Evolutionary conservation across 2,888 invertebrate genomes (phyloP).

Genomic region (Ochropacha duplaris): DNA sequence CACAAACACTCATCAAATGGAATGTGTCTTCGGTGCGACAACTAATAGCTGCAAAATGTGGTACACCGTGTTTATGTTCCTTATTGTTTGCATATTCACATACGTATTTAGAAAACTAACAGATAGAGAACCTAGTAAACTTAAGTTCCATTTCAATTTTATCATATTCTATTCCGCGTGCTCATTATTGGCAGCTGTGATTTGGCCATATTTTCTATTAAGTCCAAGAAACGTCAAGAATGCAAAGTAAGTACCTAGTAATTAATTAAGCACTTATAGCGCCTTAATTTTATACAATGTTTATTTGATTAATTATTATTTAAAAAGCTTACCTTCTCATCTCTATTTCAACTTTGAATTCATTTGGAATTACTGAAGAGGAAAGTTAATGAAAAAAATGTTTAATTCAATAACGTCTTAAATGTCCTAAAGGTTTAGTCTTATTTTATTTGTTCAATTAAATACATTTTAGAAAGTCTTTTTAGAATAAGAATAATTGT

Average conservation of each 20-base stretch:
- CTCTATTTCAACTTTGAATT: neutral
- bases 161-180: slow-evolving; percentile 46
- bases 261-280: neutral
- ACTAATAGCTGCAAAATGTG: slow-evolving; percentile 46
- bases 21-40: slow-evolving; percentile 34
- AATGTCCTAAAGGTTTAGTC: neutral
- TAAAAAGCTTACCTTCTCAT: neutral
- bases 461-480: too few species aligned
- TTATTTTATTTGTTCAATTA: too few species aligned
- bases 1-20: slow-evolving; percentile 27
- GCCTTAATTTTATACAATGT: neutral
- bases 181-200: slow-evolving; percentile 35
- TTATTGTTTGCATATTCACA: slow-evolving; percentile 38
- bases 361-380: neutral
- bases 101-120: slow-evolving; percentile 52
- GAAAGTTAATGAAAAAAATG: neutral
- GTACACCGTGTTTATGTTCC: slow-evolving; percentile 44
- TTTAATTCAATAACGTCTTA: neutral
- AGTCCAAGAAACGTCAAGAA: slow-evolving; percentile 64
- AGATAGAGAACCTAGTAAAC: slow-evolving; percentile 47
- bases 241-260: slow-evolving; percentile 58
- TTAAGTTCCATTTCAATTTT: slow-evolving; percentile 56
- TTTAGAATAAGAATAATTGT: too few species aligned
- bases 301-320: neutral
- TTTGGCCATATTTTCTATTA: slow-evolving; percentile 61